A percentile compares a stretch with the other conserved stretches of the same genome.
These are phyloP conservation scores for Pseudotriccus pelzelni DNA, from an alignment of 2,797 vertebrate genomes.

Conservation along the genomic window DNA sequence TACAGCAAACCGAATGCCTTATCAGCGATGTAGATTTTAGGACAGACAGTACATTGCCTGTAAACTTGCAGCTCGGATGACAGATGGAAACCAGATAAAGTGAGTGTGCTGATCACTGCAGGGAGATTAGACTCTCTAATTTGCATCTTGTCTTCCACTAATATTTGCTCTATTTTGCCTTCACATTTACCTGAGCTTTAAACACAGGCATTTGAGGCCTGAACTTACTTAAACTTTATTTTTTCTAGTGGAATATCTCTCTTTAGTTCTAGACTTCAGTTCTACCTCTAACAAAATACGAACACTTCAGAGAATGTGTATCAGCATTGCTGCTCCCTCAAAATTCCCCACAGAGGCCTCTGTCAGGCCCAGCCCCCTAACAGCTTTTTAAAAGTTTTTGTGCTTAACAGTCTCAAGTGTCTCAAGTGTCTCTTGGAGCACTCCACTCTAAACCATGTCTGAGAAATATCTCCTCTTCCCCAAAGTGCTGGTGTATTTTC, in stretches of 20 bases:
- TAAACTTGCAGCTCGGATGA: conserved; percentile 65
- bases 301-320: not conserved
- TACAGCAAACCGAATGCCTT: conserved; percentile 1
- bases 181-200: not conserved
- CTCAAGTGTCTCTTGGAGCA: not conserved
- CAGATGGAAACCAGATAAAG: conserved; percentile 64
- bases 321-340: not conserved
- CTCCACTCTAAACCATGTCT: not conserved
- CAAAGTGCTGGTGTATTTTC: not conserved
- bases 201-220: not conserved
- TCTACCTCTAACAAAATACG: not conserved
- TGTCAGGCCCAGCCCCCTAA: not conserved
- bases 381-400: not conserved
- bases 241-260: not conserved
- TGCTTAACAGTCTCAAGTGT: not conserved
- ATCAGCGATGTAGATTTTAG: conserved; percentile 28
- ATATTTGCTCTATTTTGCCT: not conserved
- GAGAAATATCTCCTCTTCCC: not conserved
- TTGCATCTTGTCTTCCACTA: conserved; percentile 45
- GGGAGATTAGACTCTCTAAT: conserved; percentile 34
- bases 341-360: not conserved
- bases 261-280: not conserved
- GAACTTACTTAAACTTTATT: not conserved
- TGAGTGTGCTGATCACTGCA: conserved; percentile 4
- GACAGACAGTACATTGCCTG: conserved; percentile 49